Evolutionary conservation across 2,113 vertebrate genomes (phyloP).

Genomic region (Rhombomys opimus): DNA sequence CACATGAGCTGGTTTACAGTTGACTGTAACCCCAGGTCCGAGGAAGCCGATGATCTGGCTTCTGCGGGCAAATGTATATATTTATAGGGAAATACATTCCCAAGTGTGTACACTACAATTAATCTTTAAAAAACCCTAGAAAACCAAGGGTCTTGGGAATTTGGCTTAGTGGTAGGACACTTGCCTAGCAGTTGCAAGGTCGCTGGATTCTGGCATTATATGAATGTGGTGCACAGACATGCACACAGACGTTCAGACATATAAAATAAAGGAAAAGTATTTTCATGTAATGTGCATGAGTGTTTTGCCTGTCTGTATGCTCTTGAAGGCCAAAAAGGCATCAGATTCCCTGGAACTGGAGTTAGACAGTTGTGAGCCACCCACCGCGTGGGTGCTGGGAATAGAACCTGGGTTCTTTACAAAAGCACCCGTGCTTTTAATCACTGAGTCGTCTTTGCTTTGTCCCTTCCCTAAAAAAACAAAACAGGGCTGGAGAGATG

Average conservation of each 20-base stretch:
- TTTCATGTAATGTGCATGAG: neutral
- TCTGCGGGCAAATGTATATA: neutral
- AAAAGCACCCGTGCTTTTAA: neutral
- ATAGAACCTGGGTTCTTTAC: neutral
- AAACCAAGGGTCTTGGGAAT: neutral
- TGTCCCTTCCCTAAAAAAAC: too few relatives aligned
- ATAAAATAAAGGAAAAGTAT: neutral
- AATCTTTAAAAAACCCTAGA: neutral
- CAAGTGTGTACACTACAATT: neutral
- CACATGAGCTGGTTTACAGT: neutral
- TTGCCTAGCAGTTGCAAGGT: neutral
- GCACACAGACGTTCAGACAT: neutral
- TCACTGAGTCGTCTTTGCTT: neutral
- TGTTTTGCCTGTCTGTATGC: neutral
- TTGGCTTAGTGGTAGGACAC: neutral
- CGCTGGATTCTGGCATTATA: neutral
- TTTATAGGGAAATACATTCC: neutral
- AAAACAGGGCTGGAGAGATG: too few relatives aligned
- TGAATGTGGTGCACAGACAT: neutral
- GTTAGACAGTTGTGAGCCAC: neutral
- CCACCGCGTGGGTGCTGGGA: neutral
- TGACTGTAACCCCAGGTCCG: neutral
- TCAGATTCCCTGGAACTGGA: neutral
- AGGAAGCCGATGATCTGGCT: neutral
- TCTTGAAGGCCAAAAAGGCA: neutral